These are phyloP conservation scores for Setophaga kirtlandii DNA, from an alignment of 2,113 vertebrate species.

Conservation along the genomic window DNA sequence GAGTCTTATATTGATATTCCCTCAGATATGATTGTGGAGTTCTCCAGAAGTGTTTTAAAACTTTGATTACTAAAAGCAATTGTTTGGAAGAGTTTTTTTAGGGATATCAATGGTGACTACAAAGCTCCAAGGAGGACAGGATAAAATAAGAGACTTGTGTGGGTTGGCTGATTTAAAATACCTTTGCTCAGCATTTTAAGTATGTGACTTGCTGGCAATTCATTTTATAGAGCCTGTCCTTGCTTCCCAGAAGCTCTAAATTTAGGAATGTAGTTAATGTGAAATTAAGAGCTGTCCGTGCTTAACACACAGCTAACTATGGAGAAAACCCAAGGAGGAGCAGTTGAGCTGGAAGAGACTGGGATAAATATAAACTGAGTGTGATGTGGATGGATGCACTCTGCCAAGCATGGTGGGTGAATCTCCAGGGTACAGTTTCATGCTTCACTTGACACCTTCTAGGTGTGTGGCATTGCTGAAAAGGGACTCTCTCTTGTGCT, in stretches of 20 bases:
- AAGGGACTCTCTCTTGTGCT: neutral
- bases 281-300: neutral
- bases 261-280: neutral
- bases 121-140: neutral
- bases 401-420: neutral
- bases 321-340: neutral
- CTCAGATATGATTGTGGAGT: neutral
- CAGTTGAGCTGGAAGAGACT: neutral
- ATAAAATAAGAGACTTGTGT: neutral
- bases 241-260: neutral
- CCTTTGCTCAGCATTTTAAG: neutral
- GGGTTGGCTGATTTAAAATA: neutral
- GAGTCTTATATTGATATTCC: neutral
- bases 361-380: neutral
- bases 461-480: neutral
- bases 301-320: neutral
- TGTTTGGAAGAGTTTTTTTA: neutral
- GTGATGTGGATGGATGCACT: neutral
- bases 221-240: neutral
- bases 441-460: neutral
- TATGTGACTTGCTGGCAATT: neutral
- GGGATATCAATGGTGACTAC: neutral
- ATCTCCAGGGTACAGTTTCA: neutral
- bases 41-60: neutral
- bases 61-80: neutral